Evolutionary conservation across 2,888 invertebrate species (phyloP).

Genomic region (Yponomeuta plumbellus): DNA sequence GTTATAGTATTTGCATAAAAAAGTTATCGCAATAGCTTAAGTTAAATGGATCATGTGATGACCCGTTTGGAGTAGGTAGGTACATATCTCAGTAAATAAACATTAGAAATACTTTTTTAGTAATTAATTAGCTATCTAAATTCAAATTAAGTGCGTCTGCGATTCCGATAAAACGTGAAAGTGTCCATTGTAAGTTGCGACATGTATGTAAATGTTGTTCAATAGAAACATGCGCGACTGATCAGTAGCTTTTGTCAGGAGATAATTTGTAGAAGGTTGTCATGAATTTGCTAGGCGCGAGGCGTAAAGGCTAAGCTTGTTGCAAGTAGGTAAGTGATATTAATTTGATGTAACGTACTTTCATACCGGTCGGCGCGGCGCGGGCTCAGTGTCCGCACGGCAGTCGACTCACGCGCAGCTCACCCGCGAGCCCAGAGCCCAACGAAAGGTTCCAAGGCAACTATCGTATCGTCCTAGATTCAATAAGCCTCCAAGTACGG

Average conservation of each 20-base stretch:
- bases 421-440: neutral
- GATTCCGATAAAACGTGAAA: neutral
- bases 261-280: neutral
- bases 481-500: neutral
- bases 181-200: neutral
- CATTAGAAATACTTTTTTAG: too few relatives aligned
- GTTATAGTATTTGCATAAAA: too few relatives aligned
- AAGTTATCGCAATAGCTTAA: too few relatives aligned
- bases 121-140: too few relatives aligned
- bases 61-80: too few relatives aligned
- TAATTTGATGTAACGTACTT: constrained; percentile 63
- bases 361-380: constrained; percentile 41
- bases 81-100: too few relatives aligned
- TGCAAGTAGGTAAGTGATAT: constrained; percentile 56
- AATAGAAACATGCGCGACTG: neutral
- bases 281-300: constrained; percentile 21
- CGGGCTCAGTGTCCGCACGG: constrained; percentile 49
- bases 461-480: neutral
- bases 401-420: constrained; percentile 54
- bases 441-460: neutral
- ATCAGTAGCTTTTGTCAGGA: neutral
- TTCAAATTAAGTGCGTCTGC: neutral
- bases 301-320: neutral
- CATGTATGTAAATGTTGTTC: neutral
- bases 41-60: too few relatives aligned